A percentile compares a stretch with the other conserved stretches of the same genome.
Evolutionary conservation across 2,113 vertebrate species (phyloP).

Genomic region (Myrmecobius fasciatus): DNA sequence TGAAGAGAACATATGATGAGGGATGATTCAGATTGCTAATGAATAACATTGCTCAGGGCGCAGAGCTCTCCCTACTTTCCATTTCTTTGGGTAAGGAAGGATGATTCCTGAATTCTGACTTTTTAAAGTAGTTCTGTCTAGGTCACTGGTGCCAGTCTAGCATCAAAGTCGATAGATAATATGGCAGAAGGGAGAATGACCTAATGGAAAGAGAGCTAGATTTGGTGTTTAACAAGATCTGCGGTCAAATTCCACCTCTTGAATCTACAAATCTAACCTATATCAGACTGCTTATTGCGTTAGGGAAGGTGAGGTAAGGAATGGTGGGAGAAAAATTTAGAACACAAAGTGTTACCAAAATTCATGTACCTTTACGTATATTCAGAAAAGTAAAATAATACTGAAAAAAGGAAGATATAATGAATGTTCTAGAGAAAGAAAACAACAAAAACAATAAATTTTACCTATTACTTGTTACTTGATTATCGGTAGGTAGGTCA

Average conservation of each 20-base stretch:
- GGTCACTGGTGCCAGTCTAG: not conserved
- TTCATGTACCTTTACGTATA: too few relatives aligned
- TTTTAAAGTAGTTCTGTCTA: not conserved
- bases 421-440: too few relatives aligned
- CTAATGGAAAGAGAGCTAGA: not conserved
- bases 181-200: slow-evolving; percentile 17
- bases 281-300: too few relatives aligned
- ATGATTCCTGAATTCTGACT: not conserved
- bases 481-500: not conserved
- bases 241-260: slow-evolving; percentile 14
- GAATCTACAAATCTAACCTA: too few relatives aligned
- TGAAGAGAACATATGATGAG: not conserved
- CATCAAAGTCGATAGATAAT: not conserved
- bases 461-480: not conserved
- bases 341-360: too few relatives aligned
- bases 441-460: not conserved
- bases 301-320: too few relatives aligned
- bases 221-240: not conserved
- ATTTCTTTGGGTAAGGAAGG: not conserved
- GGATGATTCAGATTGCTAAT: not conserved
- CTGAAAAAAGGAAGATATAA: too few relatives aligned
- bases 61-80: not conserved
- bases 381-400: too few relatives aligned
- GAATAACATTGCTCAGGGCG: not conserved
- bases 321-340: too few relatives aligned